Percentiles rank a stretch among this genome's conserved stretches.
Evolutionary conservation across 2,888 invertebrate genomes (phyloP).

Genomic region (Apodemia zela): DNA sequence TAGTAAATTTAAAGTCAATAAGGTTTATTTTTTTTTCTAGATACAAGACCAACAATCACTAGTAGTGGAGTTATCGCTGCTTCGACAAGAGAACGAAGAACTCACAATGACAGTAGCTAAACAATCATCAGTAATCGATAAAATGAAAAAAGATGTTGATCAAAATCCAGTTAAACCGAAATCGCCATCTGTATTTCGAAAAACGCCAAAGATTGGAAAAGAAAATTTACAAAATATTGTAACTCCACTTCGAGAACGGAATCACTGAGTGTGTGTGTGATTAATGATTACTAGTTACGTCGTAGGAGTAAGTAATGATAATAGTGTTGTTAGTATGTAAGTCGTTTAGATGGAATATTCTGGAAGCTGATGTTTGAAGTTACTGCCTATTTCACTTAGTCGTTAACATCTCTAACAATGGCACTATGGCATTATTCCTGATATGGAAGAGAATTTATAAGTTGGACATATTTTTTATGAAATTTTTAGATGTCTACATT

Average conservation of each 20-base stretch:
- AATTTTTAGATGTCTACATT: no score
- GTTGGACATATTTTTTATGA: no score
- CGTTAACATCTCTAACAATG: no score
- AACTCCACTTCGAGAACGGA: slow-evolving; percentile 71
- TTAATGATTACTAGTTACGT: not conserved
- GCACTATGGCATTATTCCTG: no score
- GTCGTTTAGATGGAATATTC: no score
- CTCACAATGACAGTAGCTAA: slow-evolving; percentile 64
- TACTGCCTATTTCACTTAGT: no score
- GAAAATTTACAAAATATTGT: slow-evolving; percentile 61
- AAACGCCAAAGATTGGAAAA: slow-evolving; percentile 64
- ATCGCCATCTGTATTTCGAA: slow-evolving; percentile 61
- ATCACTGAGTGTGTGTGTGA: slow-evolving; percentile 43
- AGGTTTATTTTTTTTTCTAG: slow-evolving; percentile 38
- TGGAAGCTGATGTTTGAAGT: no score
- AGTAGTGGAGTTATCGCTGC: slow-evolving; percentile 66
- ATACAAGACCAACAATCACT: slow-evolving; percentile 73
- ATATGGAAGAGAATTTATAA: no score
- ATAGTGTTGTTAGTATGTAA: no score
- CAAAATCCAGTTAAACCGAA: slow-evolving; percentile 55
- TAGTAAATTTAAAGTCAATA: not conserved
- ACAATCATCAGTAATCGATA: slow-evolving; percentile 66
- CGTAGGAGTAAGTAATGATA: no score
- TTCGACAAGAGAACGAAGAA: slow-evolving; percentile 73
- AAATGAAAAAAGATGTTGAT: slow-evolving; percentile 65